Conservation (phyloP, 2,888 invertebrate species). For the Taphrorychus bicolor region DNA sequence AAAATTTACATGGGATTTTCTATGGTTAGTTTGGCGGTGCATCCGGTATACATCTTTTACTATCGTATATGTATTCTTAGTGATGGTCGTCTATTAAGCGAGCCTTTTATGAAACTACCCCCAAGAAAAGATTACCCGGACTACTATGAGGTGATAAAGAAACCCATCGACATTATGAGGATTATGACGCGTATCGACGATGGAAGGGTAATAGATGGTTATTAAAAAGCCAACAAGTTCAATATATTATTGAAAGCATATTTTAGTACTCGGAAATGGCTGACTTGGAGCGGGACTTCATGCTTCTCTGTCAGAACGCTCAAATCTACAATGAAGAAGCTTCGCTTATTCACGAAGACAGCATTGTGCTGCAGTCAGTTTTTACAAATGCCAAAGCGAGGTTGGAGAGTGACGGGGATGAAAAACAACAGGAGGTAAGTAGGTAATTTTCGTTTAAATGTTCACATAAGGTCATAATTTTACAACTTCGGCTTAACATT, state of each 20-base stretch:
- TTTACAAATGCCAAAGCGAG: constrained; percentile 73
- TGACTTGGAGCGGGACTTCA: constrained; percentile 90
- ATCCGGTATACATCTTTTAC: too few species aligned
- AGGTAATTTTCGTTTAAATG: too few species aligned
- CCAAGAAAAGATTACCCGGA: constrained; percentile 92
- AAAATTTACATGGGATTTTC: too few species aligned
- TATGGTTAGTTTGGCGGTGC: background rate
- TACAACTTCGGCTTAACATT: too few species aligned
- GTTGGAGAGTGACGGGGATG: constrained; percentile 62
- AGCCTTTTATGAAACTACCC: constrained; percentile 95
- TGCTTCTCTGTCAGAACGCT: constrained; percentile 94
- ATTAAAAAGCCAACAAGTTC: background rate
- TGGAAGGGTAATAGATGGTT: constrained; percentile 69
- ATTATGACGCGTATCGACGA: constrained; percentile 89
- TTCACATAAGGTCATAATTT: too few species aligned
- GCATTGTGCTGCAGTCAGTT: constrained; percentile 89
- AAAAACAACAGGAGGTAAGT: constrained; percentile 29
- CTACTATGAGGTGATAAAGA: constrained; percentile 96
- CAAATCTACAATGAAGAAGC: constrained; percentile 97
- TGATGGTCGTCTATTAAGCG: constrained; percentile 86
- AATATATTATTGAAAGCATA: background rate
- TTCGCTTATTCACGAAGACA: constrained; percentile 95
- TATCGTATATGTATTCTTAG: constrained; percentile 56
- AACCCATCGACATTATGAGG: constrained; percentile 94
- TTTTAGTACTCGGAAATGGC: constrained; percentile 83